Evolutionary conservation across 1,140 invertebrate genomes (phyloP).

Genomic region (Ylistrum balloti): DNA sequence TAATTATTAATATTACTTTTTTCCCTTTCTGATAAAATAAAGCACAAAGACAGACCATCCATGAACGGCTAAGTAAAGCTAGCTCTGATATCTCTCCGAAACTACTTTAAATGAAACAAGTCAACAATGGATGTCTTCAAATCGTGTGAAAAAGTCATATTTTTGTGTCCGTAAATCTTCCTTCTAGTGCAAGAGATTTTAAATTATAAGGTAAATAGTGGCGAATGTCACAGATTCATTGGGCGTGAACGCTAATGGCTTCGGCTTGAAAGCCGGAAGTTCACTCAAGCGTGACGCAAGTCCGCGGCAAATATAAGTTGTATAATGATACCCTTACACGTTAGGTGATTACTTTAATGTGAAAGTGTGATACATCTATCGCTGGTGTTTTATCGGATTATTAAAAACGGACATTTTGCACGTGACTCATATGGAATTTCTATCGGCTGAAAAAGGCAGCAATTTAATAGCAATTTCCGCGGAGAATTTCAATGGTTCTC

Average conservation of each 20-base stretch:
- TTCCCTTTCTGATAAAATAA: too few species aligned
- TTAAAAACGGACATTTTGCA: neutral
- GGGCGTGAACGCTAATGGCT: neutral
- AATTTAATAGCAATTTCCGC: conserved; percentile 19
- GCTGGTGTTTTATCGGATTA: neutral
- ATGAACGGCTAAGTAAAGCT: too few species aligned
- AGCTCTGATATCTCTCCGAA: too few species aligned
- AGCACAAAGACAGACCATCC: too few species aligned
- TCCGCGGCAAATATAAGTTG: neutral
- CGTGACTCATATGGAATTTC: conserved; percentile 23
- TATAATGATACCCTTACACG: neutral
- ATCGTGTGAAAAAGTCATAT: neutral
- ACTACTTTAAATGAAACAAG: too few species aligned
- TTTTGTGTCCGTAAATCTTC: neutral
- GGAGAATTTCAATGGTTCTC: neutral
- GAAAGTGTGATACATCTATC: neutral
- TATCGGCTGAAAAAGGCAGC: conserved; percentile 14
- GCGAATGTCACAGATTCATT: neutral
- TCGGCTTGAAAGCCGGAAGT: neutral
- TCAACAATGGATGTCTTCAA: neutral
- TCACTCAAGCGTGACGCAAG: neutral
- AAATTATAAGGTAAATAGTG: neutral
- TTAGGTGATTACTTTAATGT: neutral
- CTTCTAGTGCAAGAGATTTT: neutral
- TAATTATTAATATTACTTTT: too few species aligned